Conservation (phyloP, 1,140 invertebrate species). For the Nephila pilipes region DNA sequence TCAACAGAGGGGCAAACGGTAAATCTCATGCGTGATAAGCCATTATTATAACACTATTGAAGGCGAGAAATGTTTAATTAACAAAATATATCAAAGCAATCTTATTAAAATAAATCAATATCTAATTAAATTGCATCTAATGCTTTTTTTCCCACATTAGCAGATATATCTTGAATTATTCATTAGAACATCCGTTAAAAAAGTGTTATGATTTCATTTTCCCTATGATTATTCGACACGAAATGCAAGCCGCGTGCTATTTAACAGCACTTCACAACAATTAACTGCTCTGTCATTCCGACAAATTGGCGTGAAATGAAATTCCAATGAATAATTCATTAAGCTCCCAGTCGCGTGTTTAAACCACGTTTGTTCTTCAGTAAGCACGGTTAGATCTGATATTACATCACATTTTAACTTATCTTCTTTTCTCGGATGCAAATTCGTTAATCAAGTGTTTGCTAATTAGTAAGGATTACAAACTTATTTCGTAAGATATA, state of each 20-base stretch:
- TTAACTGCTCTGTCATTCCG: neutral
- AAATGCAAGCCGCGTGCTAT: neutral
- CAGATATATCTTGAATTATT: too few species aligned
- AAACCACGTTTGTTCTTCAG: neutral
- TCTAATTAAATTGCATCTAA: too few species aligned
- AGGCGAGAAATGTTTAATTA: too few species aligned
- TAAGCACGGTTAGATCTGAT: neutral
- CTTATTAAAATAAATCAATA: too few species aligned
- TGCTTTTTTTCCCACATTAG: too few species aligned
- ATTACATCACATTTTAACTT: neutral
- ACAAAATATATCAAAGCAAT: too few species aligned
- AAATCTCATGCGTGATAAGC: too few species aligned
- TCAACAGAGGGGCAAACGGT: too few species aligned
- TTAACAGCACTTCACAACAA: constrained; percentile 17
- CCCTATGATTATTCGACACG: too few species aligned
- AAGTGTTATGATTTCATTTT: too few species aligned
- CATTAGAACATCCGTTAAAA: too few species aligned
- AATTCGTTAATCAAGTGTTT: neutral
- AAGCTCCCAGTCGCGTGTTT: neutral
- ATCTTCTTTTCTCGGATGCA: neutral
- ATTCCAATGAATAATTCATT: constrained; percentile 3
- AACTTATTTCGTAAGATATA: neutral
- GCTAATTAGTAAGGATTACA: neutral
- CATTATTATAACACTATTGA: too few species aligned
- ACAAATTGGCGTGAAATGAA: neutral